Base-by-base conservation (phyloP, 2,113 vertebrate genomes). In the Bos indicus region DNA sequence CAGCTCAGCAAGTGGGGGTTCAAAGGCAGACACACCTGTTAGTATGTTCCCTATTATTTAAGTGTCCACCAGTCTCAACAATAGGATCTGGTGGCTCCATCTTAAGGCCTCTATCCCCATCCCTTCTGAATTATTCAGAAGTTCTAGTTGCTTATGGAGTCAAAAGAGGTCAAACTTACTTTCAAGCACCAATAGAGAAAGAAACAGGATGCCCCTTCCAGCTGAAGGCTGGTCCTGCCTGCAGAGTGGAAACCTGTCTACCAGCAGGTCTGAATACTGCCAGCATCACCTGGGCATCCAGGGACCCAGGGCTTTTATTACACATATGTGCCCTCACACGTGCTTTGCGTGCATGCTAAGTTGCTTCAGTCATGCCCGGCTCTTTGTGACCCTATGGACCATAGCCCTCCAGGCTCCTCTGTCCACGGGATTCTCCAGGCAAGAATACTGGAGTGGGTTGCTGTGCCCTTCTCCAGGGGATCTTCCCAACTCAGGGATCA, bases 251-350 rank as follows among this genome's bases (percentile, higher is more conserved):
- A n/a, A 60, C 54, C 48, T 48, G 77, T 25, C 36, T 16, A 5
- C 16, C 25, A 43, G 15, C 30, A 83, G 51, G 30, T 60, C 11
- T 71, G 46, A 91, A 40, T 54, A 81, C 43, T 48, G 64, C 52
- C 30, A 89, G 62, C 52, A 51, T 59, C 86, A 17, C 33, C 51
- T 28, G 48, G 71, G 40, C 30, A 78, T 46, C 54, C 36, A 89
- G 48, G 56, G 71, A 16, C 7, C 59, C 60, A n/a, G 52, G 33
- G 77, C 60, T 93, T 51, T 51, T 6, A 78, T 36, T 84, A 52
- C 2, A 23, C 54, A 84, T 11, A 2, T 9, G 33, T 5, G 16
- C 12, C 26, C 21, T 2, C 8, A 23, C n/a, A 74, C 0, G 10
- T 40, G 67, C 36, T 40, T 40, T 19, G 40, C 1, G 0, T 74